Evolutionary conservation across 2,797 vertebrate genomes (phyloP), one percentile per base, ranked within the genome.

Genomic region (Oreochromis grahami): DNA sequence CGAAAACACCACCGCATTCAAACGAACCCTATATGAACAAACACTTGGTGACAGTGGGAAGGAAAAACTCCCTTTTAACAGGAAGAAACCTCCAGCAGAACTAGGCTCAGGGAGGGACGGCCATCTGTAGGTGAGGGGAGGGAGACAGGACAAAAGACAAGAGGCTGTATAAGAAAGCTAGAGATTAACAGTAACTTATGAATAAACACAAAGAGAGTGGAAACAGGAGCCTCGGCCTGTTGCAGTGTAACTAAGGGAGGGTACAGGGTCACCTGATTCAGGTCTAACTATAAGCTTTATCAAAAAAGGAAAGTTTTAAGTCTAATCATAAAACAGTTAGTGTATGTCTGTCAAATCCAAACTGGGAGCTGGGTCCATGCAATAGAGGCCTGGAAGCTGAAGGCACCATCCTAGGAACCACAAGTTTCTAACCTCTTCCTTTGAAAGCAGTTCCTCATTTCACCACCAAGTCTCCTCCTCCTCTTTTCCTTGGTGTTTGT

Each of bases 11-110:
- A 12, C 58, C 9, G 2, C 29, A 17, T 34, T 34, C 32, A 63
- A 17, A 36, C 0, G 0, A 60, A 34, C 32, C 8, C 26, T 58
- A 10, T 0, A 32, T 58, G 8, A 58, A 15, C 9, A 1, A 60
- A 12, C 58, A 63, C 43, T 0, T 34, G 56, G 3, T 6, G 9
- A 60, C 29, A 60, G 29, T 60, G 56, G 29, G 29, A 60, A 60
- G 56, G 15, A 58, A 63, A 63, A 63, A 12, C 58, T 63, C 10
- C 32, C 10, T 36, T 63, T 7, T 63, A 12, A 36, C 32, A 0
- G 10, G 32, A 63, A n/a, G 58, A 63, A 36, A 63, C 32, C 58
- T n/a, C 58, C 32, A 13, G 32, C 32, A n/a, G 58, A 36, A n/a
- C 17, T 1, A 0, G 0, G 29, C 56, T 34, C 29, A 19, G 6